Conservation (phyloP, 1,140 invertebrate genomes). For the Drosophila kurseongensis region DNA sequence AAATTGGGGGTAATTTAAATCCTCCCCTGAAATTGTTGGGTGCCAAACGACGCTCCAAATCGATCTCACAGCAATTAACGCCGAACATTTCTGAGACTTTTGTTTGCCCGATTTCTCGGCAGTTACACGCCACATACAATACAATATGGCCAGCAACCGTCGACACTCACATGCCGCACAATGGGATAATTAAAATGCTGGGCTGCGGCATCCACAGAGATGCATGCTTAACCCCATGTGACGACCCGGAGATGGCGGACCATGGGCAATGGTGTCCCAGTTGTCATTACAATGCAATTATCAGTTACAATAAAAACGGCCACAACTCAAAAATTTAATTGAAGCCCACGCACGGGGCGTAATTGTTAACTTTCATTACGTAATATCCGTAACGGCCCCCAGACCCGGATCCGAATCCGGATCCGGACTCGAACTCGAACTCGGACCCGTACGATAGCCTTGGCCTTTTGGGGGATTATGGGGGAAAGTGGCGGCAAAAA, state of each 20-base stretch:
- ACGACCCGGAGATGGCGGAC: constrained; percentile 23
- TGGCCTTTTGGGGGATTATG: constrained; percentile 45
- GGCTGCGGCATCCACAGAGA: constrained; percentile 13
- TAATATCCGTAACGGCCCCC: constrained; percentile 35
- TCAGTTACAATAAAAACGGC: constrained; percentile 74
- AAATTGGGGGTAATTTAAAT: constrained; percentile 1
- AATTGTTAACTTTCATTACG: constrained; percentile 80
- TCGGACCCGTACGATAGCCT: constrained; percentile 10
- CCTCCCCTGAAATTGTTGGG: too few species aligned
- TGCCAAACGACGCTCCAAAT: constrained; percentile 1
- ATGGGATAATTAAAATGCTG: constrained; percentile 76
- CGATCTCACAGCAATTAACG: constrained; percentile 25
- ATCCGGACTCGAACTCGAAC: background rate
- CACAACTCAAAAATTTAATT: constrained; percentile 78
- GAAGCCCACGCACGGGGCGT: constrained; percentile 54
- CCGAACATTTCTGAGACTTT: constrained; percentile 26
- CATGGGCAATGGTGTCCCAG: constrained; percentile 24
- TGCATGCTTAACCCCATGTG: constrained; percentile 29
- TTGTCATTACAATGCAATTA: constrained; percentile 81
- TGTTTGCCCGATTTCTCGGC: constrained; percentile 42
- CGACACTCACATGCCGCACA: constrained; percentile 36
- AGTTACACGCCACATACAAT: constrained; percentile 42
- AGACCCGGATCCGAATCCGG: constrained; percentile 3
- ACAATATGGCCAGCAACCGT: constrained; percentile 35
- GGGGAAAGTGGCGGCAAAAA: constrained; percentile 48